Conservation (phyloP, 2,888 invertebrate genomes). For the Leptopilina syphax region DNA sequence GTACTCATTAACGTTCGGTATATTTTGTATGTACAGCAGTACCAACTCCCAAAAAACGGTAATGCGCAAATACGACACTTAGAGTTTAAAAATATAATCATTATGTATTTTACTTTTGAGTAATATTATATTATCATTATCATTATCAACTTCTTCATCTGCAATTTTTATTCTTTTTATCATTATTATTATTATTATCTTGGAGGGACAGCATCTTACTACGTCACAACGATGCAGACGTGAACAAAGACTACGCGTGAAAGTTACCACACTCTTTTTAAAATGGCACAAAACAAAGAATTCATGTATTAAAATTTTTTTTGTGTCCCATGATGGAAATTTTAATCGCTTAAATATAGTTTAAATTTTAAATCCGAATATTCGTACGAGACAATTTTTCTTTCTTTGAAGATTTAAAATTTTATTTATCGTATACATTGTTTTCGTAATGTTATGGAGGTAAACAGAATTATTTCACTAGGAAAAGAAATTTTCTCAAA, state of each 20-base stretch:
- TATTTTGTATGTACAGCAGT: conserved; percentile 73
- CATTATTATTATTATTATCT: conserved; percentile 69
- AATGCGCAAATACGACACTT: conserved; percentile 76
- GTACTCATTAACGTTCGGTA: conserved; percentile 69
- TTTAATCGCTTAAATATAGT: conserved; percentile 4
- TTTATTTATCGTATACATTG: conserved; percentile 2
- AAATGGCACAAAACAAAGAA: conserved; percentile 70
- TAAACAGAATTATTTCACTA: too few species aligned
- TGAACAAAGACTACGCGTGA: conserved; percentile 73
- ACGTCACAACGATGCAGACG: conserved; percentile 74
- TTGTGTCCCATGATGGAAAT: conserved; percentile 15
- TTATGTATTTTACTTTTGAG: conserved; percentile 68
- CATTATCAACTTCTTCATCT: conserved; percentile 57
- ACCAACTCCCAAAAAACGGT: conserved; percentile 66
- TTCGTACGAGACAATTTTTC: neutral
- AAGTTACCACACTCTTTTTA: conserved; percentile 74
- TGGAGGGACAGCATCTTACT: conserved; percentile 76
- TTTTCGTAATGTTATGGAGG: neutral
- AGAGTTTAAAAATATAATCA: conserved; percentile 77
- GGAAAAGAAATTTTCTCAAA: neutral
- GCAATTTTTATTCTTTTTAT: conserved; percentile 41
- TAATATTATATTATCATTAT: conserved; percentile 59
- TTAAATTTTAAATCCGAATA: neutral
- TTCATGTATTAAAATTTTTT: conserved; percentile 21
- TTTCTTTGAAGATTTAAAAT: neutral